Evolutionary conservation across 2,113 vertebrate species (phyloP), one percentile per base, ranked within the genome.

Genomic region (Bambusicola thoracicus): DNA sequence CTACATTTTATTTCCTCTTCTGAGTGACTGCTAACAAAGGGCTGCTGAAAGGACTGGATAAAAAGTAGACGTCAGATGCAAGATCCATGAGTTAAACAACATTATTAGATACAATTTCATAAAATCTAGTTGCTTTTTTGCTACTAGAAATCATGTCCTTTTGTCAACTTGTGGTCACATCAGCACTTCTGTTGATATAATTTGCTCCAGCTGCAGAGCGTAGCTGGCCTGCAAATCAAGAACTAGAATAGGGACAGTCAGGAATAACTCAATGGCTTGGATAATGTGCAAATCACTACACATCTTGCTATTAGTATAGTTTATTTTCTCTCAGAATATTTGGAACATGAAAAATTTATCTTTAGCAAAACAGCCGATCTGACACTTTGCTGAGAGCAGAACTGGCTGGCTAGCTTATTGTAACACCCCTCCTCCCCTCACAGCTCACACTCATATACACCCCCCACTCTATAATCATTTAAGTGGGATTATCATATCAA

Each of bases 41-140:
- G 94, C 98, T 97, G 97, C 97, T 98, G 98, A 98, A 98, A 98
- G 97, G 98, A 98, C 97, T 98, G 97, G 98, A 98, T 98, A 98
- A 98, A 98, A 98, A 98, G 98, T 98, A 98, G 97, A 98, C 98
- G 97, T 98, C 98, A 98, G 98, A 98, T 98, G 98, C 97, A 98
- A 98, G 98, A 98, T 98, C 98, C 98, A 98, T 97, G 98, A 98
- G 98, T 98, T 98, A 98, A 98, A 98, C 98, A 98, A 98, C 98
- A 98, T 98, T 98, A 98, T 98, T 98, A 98, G 98, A 98, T 98
- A 98, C 98, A 98, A 98, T 98, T 98, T 98, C 98, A 98, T 98
- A 98, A 98, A 98, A 98, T 98, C 98, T 98, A 98, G 97, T 98
- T 98, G 98, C 98, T 98, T 98, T 98, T 98, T 97, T 98, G 97